Base-by-base conservation (phyloP, 1,140 invertebrate genomes). In the Centruroides sculpturatus region DNA sequence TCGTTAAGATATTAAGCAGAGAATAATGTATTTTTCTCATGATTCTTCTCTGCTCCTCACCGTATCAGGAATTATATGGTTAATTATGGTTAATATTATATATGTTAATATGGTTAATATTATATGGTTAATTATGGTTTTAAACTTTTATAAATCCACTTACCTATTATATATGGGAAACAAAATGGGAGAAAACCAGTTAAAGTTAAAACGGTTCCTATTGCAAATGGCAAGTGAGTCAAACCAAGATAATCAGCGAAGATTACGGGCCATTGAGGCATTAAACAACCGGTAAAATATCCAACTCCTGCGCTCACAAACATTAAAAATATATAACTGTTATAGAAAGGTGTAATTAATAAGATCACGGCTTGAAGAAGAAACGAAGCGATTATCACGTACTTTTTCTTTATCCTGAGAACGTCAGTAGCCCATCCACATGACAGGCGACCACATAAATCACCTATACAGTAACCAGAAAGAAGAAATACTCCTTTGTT, bases 231-330 rank as follows among this genome's bases (percentile, higher is more conserved):
- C 23, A 68, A 35, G 10, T 63, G 53, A 10, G 12, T 50, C 7
- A 65, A 12, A 7, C 62, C 67, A 12, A 68, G 51, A 56, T 67
- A 68, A 13, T 68, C 67, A 7, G 64, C 60, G 3, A 66, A 46
- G 5, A 68, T 53, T 6, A 67, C 59, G 50, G 57, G 64, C n/a
- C 65, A 65, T 4, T 67, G 57, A 23, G 67, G 59, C 35, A 66
- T 62, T 41, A 65, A 59, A 9, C 56, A 46, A 8, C 65, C 67
- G 6, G 53, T 51, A 10, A 64, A 11, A 3, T 65, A 54, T 8
- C 65, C 65, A 9, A 64, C 23, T 11, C 41, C 41, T 0, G 58
- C 59, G 34, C 59, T 58, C 5, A 64, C 36, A 6, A 62, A 52
- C 4, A 57, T 66, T 11, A 68, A 34, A n/a, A 52, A 48, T 3